phyloP scores from a whole-genome alignment of 1,140 invertebrate species.

The Aphelenchoides fujianensis region DNA sequence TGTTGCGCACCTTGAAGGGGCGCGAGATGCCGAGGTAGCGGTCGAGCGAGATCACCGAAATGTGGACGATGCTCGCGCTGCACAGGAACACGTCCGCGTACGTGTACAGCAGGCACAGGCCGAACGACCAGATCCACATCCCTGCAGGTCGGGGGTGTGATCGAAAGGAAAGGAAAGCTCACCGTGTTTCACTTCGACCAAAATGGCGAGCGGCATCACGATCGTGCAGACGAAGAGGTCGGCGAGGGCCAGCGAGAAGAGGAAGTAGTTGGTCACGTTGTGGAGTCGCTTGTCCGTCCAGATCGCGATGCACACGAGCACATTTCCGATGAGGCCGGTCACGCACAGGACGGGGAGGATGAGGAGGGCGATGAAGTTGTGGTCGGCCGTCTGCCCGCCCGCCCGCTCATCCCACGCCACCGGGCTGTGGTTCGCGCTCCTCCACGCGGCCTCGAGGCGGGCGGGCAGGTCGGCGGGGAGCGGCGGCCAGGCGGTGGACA shows the following conservation, averaged over 20 bases:
- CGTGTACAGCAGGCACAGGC: slow-evolving; percentile 86
- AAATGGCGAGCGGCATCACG: slow-evolving; percentile 59
- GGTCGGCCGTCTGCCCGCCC: no score
- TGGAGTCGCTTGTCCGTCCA: slow-evolving; percentile 61
- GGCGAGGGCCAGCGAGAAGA: slow-evolving; percentile 64
- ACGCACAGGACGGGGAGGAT: slow-evolving; percentile 46
- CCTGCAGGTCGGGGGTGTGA: slow-evolving; percentile 68
- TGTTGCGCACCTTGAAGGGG: slow-evolving; percentile 74
- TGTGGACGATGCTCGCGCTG: slow-evolving; percentile 89
- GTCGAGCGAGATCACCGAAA: slow-evolving; percentile 90
- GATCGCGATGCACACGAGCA: slow-evolving; percentile 64
- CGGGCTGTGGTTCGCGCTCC: no score
- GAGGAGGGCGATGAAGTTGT: slow-evolving; percentile 44
- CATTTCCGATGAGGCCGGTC: slow-evolving; percentile 62
- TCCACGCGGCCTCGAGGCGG: no score
- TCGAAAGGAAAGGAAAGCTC: slow-evolving; percentile 64
- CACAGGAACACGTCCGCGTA: slow-evolving; percentile 91
- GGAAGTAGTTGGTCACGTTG: slow-evolving; percentile 65
- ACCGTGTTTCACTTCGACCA: slow-evolving; percentile 54
- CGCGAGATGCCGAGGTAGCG: slow-evolving; percentile 85
- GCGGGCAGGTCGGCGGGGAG: no score
- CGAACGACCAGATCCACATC: slow-evolving; percentile 80
- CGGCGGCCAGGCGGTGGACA: no score
- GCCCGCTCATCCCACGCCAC: no score
- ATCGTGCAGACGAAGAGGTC: slow-evolving; percentile 63